Evolutionary conservation across 2,797 vertebrate genomes (phyloP).

Genomic region (Gobionotothen gibberifrons): DNA sequence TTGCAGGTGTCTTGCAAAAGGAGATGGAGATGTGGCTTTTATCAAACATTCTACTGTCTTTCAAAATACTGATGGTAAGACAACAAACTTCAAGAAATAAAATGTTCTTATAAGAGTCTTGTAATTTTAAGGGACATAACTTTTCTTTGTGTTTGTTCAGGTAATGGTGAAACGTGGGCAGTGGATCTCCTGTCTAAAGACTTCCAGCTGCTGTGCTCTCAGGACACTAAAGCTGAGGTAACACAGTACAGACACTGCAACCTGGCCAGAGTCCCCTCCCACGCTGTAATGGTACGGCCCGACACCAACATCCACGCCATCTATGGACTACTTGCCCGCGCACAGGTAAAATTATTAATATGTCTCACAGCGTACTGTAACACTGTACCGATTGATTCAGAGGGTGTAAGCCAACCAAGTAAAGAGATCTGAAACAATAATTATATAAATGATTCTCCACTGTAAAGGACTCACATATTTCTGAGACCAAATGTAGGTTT

Average conservation of each 20-base stretch:
- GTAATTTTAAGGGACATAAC: not conserved
- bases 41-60: slow-evolving; percentile 93
- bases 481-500: no score
- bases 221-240: slow-evolving; percentile 88
- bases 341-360: slow-evolving; percentile 84
- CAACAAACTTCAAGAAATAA: not conserved
- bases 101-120: fast-evolving
- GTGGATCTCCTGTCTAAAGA: slow-evolving; percentile 79
- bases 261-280: slow-evolving; percentile 91
- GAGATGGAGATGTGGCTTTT: slow-evolving; percentile 92
- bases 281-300: slow-evolving; percentile 92
- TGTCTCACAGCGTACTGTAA: no score
- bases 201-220: slow-evolving; percentile 92
- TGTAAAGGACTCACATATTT: no score
- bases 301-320: slow-evolving; percentile 86
- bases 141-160: slow-evolving; percentile 67
- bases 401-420: not conserved
- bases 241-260: slow-evolving; percentile 87
- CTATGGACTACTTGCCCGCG: slow-evolving; percentile 90
- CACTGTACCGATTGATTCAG: not conserved
- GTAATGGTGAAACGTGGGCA: slow-evolving; percentile 87
- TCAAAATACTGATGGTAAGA: slow-evolving; percentile 91
- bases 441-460: not conserved
- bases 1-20: slow-evolving; percentile 88
- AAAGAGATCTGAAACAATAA: not conserved